A percentile compares a stretch with the other conserved stretches of the same genome.
phyloP scores from a whole-genome alignment of 2,113 vertebrate genomes.

The Mohoua ochrocephala region DNA sequence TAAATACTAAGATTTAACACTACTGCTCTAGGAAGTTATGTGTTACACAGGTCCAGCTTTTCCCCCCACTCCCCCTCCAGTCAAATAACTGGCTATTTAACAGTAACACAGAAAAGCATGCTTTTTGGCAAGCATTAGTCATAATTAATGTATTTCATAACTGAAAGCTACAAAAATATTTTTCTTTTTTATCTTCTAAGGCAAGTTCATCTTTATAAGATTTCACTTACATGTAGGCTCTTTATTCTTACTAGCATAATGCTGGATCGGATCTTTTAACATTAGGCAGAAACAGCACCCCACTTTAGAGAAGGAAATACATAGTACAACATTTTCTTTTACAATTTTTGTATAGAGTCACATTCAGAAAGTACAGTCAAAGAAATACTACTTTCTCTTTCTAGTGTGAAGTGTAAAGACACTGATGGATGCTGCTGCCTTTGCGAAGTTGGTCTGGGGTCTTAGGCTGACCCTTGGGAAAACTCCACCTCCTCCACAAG shows the following conservation, averaged over 20 bases:
- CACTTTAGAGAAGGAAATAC: not conserved
- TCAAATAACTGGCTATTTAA: not conserved
- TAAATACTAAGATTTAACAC: not conserved
- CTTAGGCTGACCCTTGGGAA: not conserved
- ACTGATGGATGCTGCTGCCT: not conserved
- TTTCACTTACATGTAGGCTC: not conserved
- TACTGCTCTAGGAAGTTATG: not conserved
- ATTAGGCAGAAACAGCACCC: not conserved
- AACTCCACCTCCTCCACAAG: not conserved
- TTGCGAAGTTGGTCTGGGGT: not conserved
- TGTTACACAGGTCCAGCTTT: not conserved
- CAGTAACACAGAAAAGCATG: not conserved
- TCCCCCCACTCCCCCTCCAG: too few species aligned
- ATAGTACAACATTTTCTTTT: not conserved
- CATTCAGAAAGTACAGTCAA: not conserved
- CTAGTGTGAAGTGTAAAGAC: not conserved
- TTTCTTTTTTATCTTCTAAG: not conserved
- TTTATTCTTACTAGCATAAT: not conserved
- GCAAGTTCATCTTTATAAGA: not conserved
- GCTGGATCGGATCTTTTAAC: not conserved
- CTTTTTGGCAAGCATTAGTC: not conserved
- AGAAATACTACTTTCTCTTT: not conserved
- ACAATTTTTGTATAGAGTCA: not conserved
- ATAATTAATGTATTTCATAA: not conserved
- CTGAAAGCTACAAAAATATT: not conserved